Evolutionary conservation across 2,113 vertebrate species (phyloP), one percentile per base, ranked within the genome.

Genomic region (Cheilinus undulatus): DNA sequence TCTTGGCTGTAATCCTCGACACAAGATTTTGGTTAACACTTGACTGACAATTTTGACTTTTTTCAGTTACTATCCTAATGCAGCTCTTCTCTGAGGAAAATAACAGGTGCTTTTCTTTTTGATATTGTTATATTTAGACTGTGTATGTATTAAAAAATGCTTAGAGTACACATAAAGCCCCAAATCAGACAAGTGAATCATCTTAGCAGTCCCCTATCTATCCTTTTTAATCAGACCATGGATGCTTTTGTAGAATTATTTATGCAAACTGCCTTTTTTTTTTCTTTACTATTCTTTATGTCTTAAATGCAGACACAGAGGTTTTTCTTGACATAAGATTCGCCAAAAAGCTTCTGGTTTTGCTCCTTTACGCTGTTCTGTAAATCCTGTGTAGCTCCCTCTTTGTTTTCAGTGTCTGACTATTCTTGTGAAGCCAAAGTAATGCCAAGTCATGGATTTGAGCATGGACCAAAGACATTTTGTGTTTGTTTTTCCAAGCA

Each of bases 381-480:
- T 83, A 69, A 72, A 82, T 74, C 86, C 80, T 71, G 61, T 80
- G 81, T 85, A 78, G 80, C 86, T 80, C 64, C 42, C 17, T 52
- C 60, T 73, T 84, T 73, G 52, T 73, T 54, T 78, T 86, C 71
- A 74, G 50, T 54, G 32, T 82, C 51, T 48, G 57, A 64, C 38
- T 66, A 14, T 78, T 80, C 40, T 73, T 73, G 60, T 73, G 53
- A 84, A 86, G 78, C 87, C 76, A 89, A 89, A 87, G 79, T 82
- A 77, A 84, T 12, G 27, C 75, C 61, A 75, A 73, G 81, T 84
- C 50, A 27, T 71, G 71, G 66, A 62, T 88, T 91, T 82, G 69
- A 83, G 46, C 56, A 80, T 22, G 91, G 90, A 93, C 91, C 91
- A 93, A 92, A 91, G 89, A 91, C n/a, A n/a, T n/a, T n/a, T n/a